Conservation (phyloP, 2,888 invertebrate species). For the Chironomus tentans region DNA sequence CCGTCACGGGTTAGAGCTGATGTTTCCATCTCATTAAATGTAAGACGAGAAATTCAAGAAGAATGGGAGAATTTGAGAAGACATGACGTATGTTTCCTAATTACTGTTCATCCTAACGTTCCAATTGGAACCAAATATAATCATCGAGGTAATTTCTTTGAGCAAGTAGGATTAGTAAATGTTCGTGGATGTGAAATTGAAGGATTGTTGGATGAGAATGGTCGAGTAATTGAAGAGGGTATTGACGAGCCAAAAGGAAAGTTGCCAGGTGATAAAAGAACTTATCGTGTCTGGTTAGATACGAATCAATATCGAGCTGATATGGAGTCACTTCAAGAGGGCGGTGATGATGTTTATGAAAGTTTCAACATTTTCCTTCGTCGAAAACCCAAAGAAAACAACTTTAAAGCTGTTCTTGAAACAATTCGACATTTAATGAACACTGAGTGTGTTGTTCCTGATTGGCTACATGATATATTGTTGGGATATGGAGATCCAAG, state of each 20-base stretch:
- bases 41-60: conserved; percentile 80
- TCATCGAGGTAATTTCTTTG: conserved; percentile 70
- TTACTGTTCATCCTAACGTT: conserved; percentile 79
- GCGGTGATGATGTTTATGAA: conserved; percentile 64
- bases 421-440: conserved; percentile 99
- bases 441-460: conserved; percentile 93
- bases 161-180: conserved; percentile 67
- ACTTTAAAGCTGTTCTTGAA: conserved; percentile 98
- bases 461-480: conserved; percentile 93
- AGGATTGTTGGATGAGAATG: conserved; percentile 93
- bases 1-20: conserved; percentile 95
- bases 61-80: conserved; percentile 97
- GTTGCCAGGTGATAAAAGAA: conserved; percentile 79
- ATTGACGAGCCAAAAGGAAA: conserved; percentile 75
- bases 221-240: conserved; percentile 92
- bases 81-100: conserved; percentile 95
- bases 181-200: conserved; percentile 98
- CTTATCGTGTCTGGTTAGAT: conserved; percentile 89
- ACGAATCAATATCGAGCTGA: conserved; percentile 94
- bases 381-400: conserved; percentile 99
- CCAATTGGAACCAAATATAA: conserved; percentile 81
- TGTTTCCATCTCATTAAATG: conserved; percentile 83
- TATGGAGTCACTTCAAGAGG: conserved; percentile 72
- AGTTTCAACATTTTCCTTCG: conserved; percentile 95
- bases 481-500: conserved; percentile 97